Evolutionary conservation across 2,888 invertebrate species (phyloP).

Genomic region (Mycogona germanica): DNA sequence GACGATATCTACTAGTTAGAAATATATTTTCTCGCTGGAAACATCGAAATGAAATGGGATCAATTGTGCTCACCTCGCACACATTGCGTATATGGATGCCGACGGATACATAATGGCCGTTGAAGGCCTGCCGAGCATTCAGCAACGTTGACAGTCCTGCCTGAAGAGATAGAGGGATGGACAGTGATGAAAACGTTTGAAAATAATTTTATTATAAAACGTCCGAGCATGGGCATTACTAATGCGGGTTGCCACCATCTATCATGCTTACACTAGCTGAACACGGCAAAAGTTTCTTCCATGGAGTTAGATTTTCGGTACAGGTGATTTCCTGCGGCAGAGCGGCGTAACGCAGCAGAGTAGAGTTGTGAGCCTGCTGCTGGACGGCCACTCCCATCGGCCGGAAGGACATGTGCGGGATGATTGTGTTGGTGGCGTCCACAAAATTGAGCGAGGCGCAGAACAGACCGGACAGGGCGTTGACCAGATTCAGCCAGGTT

Average conservation of each 20-base stretch:
- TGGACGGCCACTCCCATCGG: conserved; percentile 53
- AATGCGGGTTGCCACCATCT: too few relatives aligned
- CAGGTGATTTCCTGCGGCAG: conserved; percentile 93
- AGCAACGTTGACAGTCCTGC: conserved; percentile 74
- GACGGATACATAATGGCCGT: conserved; percentile 84
- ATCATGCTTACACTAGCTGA: conserved; percentile 51
- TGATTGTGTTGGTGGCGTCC: conserved; percentile 66
- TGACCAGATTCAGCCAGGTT: conserved; percentile 78
- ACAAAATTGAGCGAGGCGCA: conserved; percentile 96
- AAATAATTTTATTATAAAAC: conserved; percentile 9
- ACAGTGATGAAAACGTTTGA: too few relatives aligned
- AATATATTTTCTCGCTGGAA: too few relatives aligned
- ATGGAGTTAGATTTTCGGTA: conserved; percentile 97
- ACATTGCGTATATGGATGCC: conserved; percentile 70
- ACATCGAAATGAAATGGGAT: background rate
- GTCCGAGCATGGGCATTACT: too few relatives aligned
- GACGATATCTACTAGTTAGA: too few relatives aligned
- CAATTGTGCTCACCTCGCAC: conserved; percentile 43
- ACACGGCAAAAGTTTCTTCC: conserved; percentile 95
- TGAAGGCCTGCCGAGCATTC: conserved; percentile 81
- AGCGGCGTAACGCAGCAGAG: conserved; percentile 57
- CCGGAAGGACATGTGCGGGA: conserved; percentile 68
- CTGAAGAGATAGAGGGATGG: conserved; percentile 32
- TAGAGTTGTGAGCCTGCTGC: conserved; percentile 35
- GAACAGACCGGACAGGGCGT: conserved; percentile 83